Conservation (phyloP, 2,113 vertebrate genomes). For the Myotis brandtii region DNA sequence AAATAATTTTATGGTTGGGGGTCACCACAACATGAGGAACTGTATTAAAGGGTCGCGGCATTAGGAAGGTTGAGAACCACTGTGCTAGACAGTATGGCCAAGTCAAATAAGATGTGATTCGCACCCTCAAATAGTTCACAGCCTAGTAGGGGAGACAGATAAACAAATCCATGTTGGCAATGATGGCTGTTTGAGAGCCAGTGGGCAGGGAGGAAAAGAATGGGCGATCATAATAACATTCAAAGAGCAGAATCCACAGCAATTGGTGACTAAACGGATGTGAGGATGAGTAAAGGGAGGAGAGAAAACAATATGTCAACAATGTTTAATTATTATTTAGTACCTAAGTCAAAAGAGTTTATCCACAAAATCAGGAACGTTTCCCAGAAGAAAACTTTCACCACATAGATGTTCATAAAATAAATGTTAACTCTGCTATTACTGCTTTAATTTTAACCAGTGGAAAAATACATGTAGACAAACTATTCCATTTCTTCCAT, state of each 20-base stretch:
- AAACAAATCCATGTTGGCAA: not conserved
- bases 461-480: not conserved
- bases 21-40: too few relatives aligned
- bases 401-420: slow-evolving; percentile 40
- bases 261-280: slow-evolving; percentile 23
- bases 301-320: slow-evolving; percentile 43
- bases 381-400: slow-evolving; percentile 63
- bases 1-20: too few relatives aligned
- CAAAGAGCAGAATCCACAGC: slow-evolving; percentile 31
- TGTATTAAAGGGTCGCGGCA: too few relatives aligned
- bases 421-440: slow-evolving; percentile 45
- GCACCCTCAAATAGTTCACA: slow-evolving; percentile 4
- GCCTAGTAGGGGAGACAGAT: not conserved
- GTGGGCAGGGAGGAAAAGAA: not conserved
- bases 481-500: not conserved
- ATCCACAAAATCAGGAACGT: slow-evolving; percentile 55
- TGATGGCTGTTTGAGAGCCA: not conserved
- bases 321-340: slow-evolving; percentile 62
- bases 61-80: too few relatives aligned
- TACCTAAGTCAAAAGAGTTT: slow-evolving; percentile 59
- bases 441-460: slow-evolving; percentile 52
- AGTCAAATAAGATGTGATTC: slow-evolving; percentile 45
- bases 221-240: not conserved
- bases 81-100: not conserved
- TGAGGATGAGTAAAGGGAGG: not conserved